phyloP scores from a whole-genome alignment of 2,888 invertebrate species.

The Bellardia bayeri region DNA sequence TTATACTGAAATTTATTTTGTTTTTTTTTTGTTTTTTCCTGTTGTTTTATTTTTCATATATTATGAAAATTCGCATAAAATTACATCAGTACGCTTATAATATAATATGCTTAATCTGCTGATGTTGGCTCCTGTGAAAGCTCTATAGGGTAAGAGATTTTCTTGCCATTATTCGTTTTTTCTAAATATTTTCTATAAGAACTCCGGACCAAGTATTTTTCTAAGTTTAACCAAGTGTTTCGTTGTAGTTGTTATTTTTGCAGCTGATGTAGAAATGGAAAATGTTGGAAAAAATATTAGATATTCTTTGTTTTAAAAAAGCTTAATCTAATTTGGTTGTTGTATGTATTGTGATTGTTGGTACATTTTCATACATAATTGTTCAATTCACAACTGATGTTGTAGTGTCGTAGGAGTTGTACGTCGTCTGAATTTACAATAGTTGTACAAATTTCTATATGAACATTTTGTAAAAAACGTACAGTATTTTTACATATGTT shows the following conservation, averaged over 20 bases:
- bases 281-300: not conserved
- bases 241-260: not conserved
- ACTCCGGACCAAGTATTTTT: not conserved
- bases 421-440: no score
- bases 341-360: not conserved
- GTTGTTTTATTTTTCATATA: slow-evolving; percentile 48
- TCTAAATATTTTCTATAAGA: not conserved
- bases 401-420: no score
- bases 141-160: slow-evolving; percentile 20
- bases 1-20: slow-evolving; percentile 41
- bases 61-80: slow-evolving; percentile 67
- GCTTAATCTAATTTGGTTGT: not conserved
- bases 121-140: slow-evolving; percentile 32
- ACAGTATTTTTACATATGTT: no score
- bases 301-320: not conserved
- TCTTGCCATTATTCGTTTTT: not conserved
- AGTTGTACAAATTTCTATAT: no score
- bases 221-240: slow-evolving; percentile 4
- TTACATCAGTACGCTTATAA: slow-evolving; percentile 63
- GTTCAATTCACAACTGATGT: no score
- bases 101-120: slow-evolving; percentile 57
- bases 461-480: no score
- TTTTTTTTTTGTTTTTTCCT: slow-evolving; percentile 9
- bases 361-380: not conserved
- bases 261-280: slow-evolving; percentile 1